phyloP scores from a whole-genome alignment of 2,113 vertebrate species.

The Lepus timidus region DNA sequence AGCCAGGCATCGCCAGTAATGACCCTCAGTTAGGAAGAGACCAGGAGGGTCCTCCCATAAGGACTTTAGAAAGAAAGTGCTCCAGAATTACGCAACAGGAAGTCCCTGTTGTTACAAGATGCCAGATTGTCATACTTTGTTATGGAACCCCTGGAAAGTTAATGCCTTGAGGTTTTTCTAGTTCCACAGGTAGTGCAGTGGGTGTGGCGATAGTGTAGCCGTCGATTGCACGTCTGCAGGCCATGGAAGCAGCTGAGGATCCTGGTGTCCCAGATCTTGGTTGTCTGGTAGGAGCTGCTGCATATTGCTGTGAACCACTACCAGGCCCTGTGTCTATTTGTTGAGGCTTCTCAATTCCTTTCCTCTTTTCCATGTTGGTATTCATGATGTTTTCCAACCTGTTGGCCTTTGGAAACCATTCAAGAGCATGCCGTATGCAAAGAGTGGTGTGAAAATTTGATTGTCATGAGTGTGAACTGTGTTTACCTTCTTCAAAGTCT shows the following conservation, averaged over 20 bases:
- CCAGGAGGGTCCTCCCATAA: neutral
- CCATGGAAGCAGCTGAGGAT: conserved; percentile 94
- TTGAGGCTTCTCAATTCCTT: conserved; percentile 95
- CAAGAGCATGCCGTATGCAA: conserved; percentile 96
- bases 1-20: neutral
- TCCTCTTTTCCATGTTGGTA: conserved; percentile 92
- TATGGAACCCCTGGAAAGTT: neutral
- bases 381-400: conserved; percentile 96
- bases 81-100: neutral
- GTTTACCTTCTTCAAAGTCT: conserved; percentile 95
- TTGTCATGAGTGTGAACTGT: conserved; percentile 95
- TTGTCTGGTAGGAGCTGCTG: conserved; percentile 95
- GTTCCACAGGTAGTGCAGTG: conserved; percentile 96
- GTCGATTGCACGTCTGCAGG: conserved; percentile 94
- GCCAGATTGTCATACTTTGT: neutral
- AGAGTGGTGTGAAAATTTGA: conserved; percentile 95
- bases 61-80: neutral
- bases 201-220: conserved; percentile 95
- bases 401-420: conserved; percentile 95
- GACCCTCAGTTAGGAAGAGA: neutral
- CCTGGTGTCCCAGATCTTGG: conserved; percentile 96
- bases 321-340: conserved; percentile 94
- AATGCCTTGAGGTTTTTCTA: conserved; percentile 91
- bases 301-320: conserved; percentile 95
- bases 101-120: neutral